Evolutionary conservation across 2,113 vertebrate genomes (phyloP).

Genomic region (Aptenodytes forsteri): DNA sequence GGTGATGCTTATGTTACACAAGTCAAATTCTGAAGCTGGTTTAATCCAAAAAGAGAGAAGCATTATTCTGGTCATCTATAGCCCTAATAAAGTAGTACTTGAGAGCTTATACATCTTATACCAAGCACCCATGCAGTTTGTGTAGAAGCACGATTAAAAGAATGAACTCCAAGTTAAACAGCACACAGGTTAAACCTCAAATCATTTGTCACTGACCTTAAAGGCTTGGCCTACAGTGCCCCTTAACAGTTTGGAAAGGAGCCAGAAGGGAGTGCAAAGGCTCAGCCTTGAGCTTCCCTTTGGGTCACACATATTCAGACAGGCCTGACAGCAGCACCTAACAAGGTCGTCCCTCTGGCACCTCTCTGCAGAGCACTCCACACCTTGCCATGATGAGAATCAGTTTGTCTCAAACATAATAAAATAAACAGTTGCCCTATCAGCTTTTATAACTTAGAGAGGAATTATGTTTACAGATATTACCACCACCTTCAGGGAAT

Average conservation of each 20-base stretch:
- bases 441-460: not conserved
- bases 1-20: not conserved
- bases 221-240: not conserved
- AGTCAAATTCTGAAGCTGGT: not conserved
- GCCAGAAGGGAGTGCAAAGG: not conserved
- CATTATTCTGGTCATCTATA: not conserved
- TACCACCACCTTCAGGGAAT: not conserved
- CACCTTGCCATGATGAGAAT: not conserved
- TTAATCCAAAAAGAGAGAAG: not conserved
- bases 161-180: not conserved
- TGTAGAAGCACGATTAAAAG: not conserved
- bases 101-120: fast-evolving
- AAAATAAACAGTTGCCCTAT: not conserved
- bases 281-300: not conserved
- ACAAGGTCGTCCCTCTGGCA: not conserved
- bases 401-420: not conserved
- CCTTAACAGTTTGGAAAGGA: not conserved
- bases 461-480: not conserved
- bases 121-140: not conserved
- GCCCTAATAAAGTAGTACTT: not conserved
- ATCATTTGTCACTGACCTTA: not conserved
- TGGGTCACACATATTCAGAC: not conserved
- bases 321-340: not conserved
- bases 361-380: not conserved
- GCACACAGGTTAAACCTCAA: not conserved